A percentile compares a stretch with the other conserved stretches of the same genome.
Conservation (phyloP, 2,888 invertebrate genomes). For the Rambutsinella grinnellia region DNA sequence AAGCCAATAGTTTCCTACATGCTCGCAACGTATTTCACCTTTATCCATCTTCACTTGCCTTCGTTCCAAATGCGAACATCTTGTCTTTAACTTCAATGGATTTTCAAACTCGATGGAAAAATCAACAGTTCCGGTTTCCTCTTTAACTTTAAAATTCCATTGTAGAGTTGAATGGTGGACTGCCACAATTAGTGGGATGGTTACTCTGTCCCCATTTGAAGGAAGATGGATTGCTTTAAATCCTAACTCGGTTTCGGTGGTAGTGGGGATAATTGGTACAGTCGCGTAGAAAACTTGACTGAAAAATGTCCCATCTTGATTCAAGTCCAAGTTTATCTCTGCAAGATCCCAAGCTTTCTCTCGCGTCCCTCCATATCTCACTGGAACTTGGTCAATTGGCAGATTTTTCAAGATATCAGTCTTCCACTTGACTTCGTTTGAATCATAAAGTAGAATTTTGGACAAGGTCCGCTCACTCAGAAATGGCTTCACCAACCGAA, state of each 20-base stretch:
- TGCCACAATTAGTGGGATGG: conserved; percentile 11
- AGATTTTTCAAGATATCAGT: conserved; percentile 25
- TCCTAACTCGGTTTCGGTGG: neutral
- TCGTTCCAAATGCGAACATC: too few species aligned
- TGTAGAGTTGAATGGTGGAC: conserved; percentile 1
- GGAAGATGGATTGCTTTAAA: neutral
- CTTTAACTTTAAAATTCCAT: conserved; percentile 23
- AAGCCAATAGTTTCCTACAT: conserved; percentile 30
- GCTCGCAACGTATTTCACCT: neutral
- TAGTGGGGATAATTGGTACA: neutral
- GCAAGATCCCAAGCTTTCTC: conserved; percentile 11
- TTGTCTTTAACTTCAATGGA: neutral
- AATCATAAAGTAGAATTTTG: conserved; percentile 50
- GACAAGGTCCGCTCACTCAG: conserved; percentile 47
- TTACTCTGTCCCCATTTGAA: conserved; percentile 8
- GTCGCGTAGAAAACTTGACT: conserved; percentile 12
- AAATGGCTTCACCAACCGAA: conserved; percentile 51
- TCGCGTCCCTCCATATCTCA: conserved; percentile 36
- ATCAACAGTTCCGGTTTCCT: conserved; percentile 3
- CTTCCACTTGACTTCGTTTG: conserved; percentile 42
- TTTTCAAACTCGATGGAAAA: conserved; percentile 20
- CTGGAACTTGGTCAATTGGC: conserved; percentile 35
- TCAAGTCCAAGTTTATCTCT: conserved; percentile 12
- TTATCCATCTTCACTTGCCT: neutral
- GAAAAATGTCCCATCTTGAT: conserved; percentile 22